Evolutionary conservation across 2,113 vertebrate genomes (phyloP), one percentile per base, ranked within the genome.

Genomic region (Lycaon pictus): DNA sequence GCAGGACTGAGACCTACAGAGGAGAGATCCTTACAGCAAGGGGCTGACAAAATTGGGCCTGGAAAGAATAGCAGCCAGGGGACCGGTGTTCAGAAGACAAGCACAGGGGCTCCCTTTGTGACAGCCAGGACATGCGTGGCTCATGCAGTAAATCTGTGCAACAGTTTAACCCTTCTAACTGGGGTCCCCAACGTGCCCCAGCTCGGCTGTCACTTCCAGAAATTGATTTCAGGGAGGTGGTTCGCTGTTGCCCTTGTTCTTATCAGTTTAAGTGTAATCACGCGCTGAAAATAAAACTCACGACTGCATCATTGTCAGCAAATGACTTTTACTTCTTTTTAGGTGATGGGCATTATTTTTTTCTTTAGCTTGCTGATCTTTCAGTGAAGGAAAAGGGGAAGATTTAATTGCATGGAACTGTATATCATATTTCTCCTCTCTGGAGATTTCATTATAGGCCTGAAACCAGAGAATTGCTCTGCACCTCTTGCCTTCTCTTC

Each of bases 371-470:
- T 83, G 53, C 95, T 98, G 96, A 97, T 98, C 95, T 98, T 98
- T 98, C 93, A 91, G 85, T 67, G 43, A 16, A 60, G 94, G 76
- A 11, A 27, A 83, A 35, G 48, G 35, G 82, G 90, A 80, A 97
- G 82, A 96, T 98, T 98, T 98, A 98, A 98, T 98, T 98, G 97
- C 96, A 97, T 2, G 4, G 87, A 98, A 90, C 97, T 93, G 29
- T 97, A 65, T 96, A 98, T 98, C 96, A 92, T 95, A 96, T 94
- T 97, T 98, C 62, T 82, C 84, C 71, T 98, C 98, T 98, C 98
- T 60, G 65, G 98, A 98, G 98, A 97, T 98, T 99, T 99, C 98
- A 98, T 98, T 98, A 98, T 69, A 98, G 97, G 97, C 95, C 98
- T 29, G 37, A 97, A 98, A 98, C 93, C 96, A 98, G 96, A 98